Evolutionary conservation across 2,797 vertebrate species (phyloP), one percentile per base, ranked within the genome.

Genomic region (Stomatorhinus walkeri): DNA sequence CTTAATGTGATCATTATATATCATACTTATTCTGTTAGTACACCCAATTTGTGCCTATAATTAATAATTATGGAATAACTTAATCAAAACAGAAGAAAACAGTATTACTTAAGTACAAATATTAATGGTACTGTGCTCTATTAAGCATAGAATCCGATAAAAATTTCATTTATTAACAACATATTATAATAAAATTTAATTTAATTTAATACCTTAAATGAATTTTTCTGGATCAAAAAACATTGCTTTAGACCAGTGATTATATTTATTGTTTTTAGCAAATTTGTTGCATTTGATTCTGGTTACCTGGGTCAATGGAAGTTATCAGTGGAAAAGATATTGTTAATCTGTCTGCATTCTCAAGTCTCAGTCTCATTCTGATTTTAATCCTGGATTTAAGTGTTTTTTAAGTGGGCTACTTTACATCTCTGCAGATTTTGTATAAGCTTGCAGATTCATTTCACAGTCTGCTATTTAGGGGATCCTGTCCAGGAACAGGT

Each of bases 391-490:
- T 16, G 7, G 83, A 43, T 24, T 28, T 9, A 51, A 51, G 16
- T 49, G 16, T 0, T 49, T 40, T 85, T 49, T 85, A 40, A 49
- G 16, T 16, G 36, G 36, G 76, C 0, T 36, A 14, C 14, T 87
- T 28, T 79, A 19, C 8, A 48, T 48, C 36, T 64, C 14, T 84
- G 54, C 83, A 88, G 76, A 28, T 48, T 48, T 14, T 24, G 3
- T 79, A 32, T 88, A 48, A 88, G 7, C 76, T 32, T 48, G 22
- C 32, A 83, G 19, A 22, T 89, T 89, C 48, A 87, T 89, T 89
- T 89, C 88, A 87, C 84, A 87, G 84, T 56, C 49, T 16, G 24
- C 43, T 85, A 46, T n/a, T 61, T 81, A 61, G 16, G 6, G 49
- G 46, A 36, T 32, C 4, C 5, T 43, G 64, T 28, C 3, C 28